phyloP scores from a whole-genome alignment of 2,113 vertebrate genomes.

The human (Homo sapiens) region DNA sequence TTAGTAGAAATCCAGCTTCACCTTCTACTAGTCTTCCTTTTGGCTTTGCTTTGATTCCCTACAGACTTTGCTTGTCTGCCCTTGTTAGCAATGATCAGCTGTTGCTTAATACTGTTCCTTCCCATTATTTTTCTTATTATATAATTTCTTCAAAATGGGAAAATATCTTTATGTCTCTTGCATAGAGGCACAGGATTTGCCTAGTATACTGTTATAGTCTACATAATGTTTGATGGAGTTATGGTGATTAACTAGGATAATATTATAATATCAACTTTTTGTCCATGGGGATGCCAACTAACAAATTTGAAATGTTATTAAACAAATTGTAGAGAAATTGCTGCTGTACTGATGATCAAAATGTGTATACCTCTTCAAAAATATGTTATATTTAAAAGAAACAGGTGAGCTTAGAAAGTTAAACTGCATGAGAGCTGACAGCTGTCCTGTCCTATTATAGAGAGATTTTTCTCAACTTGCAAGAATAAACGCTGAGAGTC shows the following conservation, averaged over 20 bases:
- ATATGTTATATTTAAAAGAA: conserved; percentile 59
- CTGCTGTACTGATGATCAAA: background rate
- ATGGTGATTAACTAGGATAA: background rate
- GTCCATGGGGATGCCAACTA: background rate
- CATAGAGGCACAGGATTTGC: background rate
- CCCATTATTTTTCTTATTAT: background rate
- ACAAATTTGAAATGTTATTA: background rate
- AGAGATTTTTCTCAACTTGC: conserved; percentile 50
- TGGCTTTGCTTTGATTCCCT: background rate
- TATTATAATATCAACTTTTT: background rate
- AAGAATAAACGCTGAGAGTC: conserved; percentile 3
- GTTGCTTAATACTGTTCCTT: background rate
- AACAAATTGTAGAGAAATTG: background rate
- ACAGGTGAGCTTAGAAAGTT: conserved; percentile 21
- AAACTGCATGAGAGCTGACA: conserved; percentile 47
- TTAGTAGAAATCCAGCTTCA: background rate
- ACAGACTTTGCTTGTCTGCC: background rate
- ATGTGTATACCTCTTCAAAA: background rate
- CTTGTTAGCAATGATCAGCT: background rate
- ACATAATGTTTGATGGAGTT: background rate
- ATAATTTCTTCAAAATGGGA: background rate
- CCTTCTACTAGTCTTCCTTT: background rate
- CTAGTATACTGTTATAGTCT: background rate
- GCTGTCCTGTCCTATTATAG: conserved; percentile 6
- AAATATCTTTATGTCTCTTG: background rate